phyloP scores from a whole-genome alignment of 2,888 invertebrate genomes.

The Andrena flavipes region DNA sequence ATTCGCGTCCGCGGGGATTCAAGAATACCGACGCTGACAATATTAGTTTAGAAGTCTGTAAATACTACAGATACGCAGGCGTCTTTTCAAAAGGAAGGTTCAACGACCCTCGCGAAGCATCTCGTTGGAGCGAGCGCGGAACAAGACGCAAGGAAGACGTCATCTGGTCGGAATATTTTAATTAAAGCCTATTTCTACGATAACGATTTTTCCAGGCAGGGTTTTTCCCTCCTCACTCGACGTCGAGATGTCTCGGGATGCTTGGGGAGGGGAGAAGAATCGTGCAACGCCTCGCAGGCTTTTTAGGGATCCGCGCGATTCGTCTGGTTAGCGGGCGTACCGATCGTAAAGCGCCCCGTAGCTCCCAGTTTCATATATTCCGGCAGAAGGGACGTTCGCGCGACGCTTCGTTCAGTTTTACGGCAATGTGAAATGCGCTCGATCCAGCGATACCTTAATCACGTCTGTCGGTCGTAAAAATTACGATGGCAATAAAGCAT shows the following conservation, averaged over 20 bases:
- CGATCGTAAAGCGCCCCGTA: constrained; percentile 64
- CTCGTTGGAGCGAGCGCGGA: constrained; percentile 41
- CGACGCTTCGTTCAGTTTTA: constrained; percentile 46
- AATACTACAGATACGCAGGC: no score
- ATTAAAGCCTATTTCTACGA: constrained; percentile 68
- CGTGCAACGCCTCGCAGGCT: constrained; percentile 55
- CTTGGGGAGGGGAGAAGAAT: constrained; percentile 17
- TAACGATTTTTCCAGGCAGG: constrained; percentile 52
- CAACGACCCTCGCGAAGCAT: constrained; percentile 38
- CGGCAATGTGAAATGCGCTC: constrained; percentile 47
- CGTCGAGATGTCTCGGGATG: constrained; percentile 26
- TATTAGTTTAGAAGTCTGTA: no score
- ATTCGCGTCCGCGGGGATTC: background rate
- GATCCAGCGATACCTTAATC: constrained; percentile 48
- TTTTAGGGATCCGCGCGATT: constrained; percentile 63
- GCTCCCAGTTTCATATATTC: constrained; percentile 33
- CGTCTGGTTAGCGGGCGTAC: constrained; percentile 54
- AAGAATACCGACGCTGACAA: no score
- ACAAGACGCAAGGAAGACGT: constrained; percentile 27
- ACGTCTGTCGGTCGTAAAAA: constrained; percentile 30
- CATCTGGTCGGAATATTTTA: constrained; percentile 68
- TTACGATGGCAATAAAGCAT: constrained; percentile 22
- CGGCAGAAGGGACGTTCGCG: constrained; percentile 39
- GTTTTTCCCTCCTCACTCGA: constrained; percentile 17
- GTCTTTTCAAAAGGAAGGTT: constrained; percentile 5